These are phyloP conservation scores for Eleutherodactylus coqui DNA, from an alignment of 2,797 vertebrate genomes.

Conservation along the genomic window DNA sequence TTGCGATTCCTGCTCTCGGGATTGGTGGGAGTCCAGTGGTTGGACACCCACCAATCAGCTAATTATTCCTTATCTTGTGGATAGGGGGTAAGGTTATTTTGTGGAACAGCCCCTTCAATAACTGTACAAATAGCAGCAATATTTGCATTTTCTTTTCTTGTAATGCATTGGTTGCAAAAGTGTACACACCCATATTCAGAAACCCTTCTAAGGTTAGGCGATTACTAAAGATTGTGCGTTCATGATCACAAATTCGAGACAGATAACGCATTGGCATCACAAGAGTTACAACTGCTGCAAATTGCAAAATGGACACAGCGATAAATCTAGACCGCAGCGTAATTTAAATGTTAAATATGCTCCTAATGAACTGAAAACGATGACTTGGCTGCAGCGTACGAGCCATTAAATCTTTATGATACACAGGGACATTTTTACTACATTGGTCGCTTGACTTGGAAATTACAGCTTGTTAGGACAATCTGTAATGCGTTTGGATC, in stretches of 20 bases:
- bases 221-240: neutral
- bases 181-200: neutral
- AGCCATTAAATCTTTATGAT: constrained; percentile 46
- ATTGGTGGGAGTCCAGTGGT: no score
- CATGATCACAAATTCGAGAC: neutral
- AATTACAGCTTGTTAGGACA: constrained; percentile 38
- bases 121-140: neutral
- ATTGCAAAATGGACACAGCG: neutral
- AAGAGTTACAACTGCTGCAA: constrained; percentile 16
- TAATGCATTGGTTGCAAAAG: neutral
- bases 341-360: constrained; percentile 37
- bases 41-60: no score
- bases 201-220: neutral
- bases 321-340: neutral
- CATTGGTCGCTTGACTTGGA: constrained; percentile 30
- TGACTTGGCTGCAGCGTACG: constrained; percentile 23
- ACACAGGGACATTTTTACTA: constrained; percentile 30
- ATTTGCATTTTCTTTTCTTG: neutral
- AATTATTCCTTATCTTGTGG: no score
- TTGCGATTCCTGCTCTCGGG: no score
- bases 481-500: constrained; percentile 25
- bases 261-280: neutral
- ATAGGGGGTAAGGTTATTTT: no score
- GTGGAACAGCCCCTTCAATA: no score
- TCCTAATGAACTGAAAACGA: constrained; percentile 40